Evolutionary conservation across 1,140 invertebrate genomes (phyloP).

Genomic region (Psix sp.): DNA sequence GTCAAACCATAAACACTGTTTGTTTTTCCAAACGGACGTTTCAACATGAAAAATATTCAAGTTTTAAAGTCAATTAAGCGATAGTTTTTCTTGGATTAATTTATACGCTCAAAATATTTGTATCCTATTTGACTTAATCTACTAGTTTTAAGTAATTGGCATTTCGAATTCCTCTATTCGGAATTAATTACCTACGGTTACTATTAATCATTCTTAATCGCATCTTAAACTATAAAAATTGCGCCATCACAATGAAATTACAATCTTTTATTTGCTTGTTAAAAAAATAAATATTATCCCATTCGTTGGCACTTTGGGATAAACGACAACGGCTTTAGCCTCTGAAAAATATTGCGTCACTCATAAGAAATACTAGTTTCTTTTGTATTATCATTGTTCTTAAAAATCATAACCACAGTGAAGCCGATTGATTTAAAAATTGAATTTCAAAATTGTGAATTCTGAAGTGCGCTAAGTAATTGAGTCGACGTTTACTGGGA

Average conservation of each 20-base stretch:
- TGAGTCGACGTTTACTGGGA: too few species aligned
- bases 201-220: slow-evolving; percentile 24
- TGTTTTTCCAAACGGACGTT: too few species aligned
- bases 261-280: slow-evolving; percentile 9
- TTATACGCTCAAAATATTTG: slow-evolving; percentile 12
- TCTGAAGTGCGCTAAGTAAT: too few species aligned
- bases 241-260: slow-evolving; percentile 31
- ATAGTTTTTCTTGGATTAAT: slow-evolving; percentile 5
- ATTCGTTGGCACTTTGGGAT: slow-evolving; percentile 13
- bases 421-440: too few species aligned
- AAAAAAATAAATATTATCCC: slow-evolving; percentile 35
- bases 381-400: too few species aligned
- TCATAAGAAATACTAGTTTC: not conserved
- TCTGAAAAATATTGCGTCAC: slow-evolving; percentile 25
- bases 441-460: too few species aligned
- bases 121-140: slow-evolving; percentile 53
- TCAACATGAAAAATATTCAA: too few species aligned
- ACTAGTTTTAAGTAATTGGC: slow-evolving; percentile 74
- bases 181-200: slow-evolving; percentile 29
- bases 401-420: too few species aligned
- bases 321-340: slow-evolving; percentile 11
- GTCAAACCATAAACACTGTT: not conserved
- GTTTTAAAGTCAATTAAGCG: too few species aligned
- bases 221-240: slow-evolving; percentile 36
- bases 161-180: slow-evolving; percentile 64